phyloP scores from a whole-genome alignment of 2,113 vertebrate genomes.

The Mustela nigripes region DNA sequence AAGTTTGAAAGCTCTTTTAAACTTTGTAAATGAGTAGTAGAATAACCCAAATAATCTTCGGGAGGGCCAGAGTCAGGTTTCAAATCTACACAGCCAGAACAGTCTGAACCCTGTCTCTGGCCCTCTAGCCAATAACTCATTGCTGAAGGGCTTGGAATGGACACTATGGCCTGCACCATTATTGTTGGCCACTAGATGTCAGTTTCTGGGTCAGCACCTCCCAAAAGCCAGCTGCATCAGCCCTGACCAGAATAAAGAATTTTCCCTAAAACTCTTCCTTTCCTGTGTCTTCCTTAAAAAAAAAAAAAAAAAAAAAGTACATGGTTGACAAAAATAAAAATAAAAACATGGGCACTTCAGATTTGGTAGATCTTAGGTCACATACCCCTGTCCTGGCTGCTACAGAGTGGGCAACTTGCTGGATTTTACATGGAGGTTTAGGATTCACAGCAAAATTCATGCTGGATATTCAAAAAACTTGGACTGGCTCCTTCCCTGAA shows the following conservation, averaged over 20 bases:
- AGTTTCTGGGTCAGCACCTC: background rate
- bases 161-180: background rate
- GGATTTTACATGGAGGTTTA: background rate
- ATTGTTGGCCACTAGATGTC: slow-evolving; percentile 6
- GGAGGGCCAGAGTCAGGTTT: background rate
- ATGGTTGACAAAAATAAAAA: background rate
- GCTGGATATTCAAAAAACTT: background rate
- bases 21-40: slow-evolving; percentile 18
- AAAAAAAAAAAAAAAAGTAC: background rate
- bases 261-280: background rate
- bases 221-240: background rate
- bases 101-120: background rate
- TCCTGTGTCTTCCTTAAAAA: background rate
- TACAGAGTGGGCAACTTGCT: background rate
- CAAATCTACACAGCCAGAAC: background rate
- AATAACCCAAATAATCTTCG: background rate
- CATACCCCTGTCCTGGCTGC: background rate
- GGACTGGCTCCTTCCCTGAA: background rate
- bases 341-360: background rate
- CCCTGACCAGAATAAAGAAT: background rate
- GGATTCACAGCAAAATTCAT: background rate
- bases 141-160: background rate
- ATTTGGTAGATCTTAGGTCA: background rate
- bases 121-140: background rate
- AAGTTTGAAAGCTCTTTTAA: slow-evolving; percentile 18